phyloP scores from a whole-genome alignment of 2,797 vertebrate species.

The Gallinago nigripennis region DNA sequence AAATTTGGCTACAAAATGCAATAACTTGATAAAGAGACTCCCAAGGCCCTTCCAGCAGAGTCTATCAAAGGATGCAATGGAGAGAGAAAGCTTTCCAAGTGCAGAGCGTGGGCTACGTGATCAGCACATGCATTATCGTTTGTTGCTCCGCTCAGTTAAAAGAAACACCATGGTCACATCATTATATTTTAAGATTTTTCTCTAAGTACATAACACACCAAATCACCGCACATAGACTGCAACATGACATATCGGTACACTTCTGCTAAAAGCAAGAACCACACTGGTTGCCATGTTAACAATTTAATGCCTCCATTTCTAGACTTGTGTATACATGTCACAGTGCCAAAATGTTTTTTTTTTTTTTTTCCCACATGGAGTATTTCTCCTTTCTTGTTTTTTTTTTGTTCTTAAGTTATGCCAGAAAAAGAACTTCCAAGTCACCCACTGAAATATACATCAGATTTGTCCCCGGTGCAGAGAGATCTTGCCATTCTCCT shows the following conservation, averaged over 20 bases:
- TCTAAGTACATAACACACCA: neutral
- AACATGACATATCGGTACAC: fast-evolving
- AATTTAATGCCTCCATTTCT: neutral
- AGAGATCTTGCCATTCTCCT: neutral
- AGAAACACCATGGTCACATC: neutral
- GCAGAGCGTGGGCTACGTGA: neutral
- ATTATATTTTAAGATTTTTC: neutral
- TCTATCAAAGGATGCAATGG: neutral
- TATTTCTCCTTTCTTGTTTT: neutral
- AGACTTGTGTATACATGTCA: neutral
- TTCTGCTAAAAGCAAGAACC: neutral
- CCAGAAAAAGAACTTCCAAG: neutral
- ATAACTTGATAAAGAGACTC: neutral
- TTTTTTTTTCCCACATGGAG: neutral
- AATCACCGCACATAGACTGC: neutral
- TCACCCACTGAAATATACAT: neutral
- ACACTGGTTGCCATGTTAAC: neutral
- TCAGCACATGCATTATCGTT: neutral
- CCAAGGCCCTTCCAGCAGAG: neutral
- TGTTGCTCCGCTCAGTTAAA: neutral
- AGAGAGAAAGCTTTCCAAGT: neutral
- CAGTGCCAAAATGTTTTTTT: neutral
- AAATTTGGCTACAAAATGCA: neutral
- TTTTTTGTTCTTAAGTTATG: neutral
- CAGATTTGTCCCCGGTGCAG: neutral